Base-by-base conservation (phyloP, 1,140 invertebrate genomes). In the Coenobita brevimanus region DNA sequence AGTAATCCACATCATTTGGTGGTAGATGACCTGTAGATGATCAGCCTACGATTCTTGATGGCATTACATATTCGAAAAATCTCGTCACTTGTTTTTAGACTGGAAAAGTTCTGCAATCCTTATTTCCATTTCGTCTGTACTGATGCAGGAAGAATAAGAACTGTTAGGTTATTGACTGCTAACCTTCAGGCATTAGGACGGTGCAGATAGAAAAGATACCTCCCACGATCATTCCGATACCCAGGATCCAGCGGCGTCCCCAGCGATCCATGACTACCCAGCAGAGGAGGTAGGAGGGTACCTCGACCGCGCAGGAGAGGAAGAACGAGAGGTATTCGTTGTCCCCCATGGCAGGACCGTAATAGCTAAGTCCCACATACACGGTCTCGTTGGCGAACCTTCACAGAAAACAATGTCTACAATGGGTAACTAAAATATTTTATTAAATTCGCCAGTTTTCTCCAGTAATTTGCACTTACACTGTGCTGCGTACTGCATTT, bases 231-330 rank as follows among this genome's bases (percentile, higher is more conserved):
- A 98, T 97, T 30, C 96, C 97, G 90, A 95, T 93, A 90, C 96
- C 97, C 0, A 97, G 92, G 6, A 96, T 96, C 96, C 96, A 97
- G 91, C 97, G 92, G 87, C 96, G 94, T 8, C 96, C 96, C 83
- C 96, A 94, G 90, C 94, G 94, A 86, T 96, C 96, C 94, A 97
- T 95, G 0, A 96, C 95, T 4, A 96, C 96, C 96, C 96, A 97
- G 2, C 97, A 94, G 78, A 97, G 95, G 71, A 97, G 92, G 92
- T 97, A 98, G 0, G 97, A 97, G 0, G 97, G 97, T 90, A 98
- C 93, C 91, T 98, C 97, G 1, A 97, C 96, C 0, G 96, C 94
- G 3, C 96, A 97, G 8, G 93, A 92, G 79, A 94, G 89, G 82
- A 94, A 93, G 92, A 94, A 94, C 85, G 93, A 94, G 69, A 94